Evolutionary conservation across 2,888 invertebrate genomes (phyloP), one percentile per base, ranked within the genome.

Genomic region (Agrilus cyanescens): DNA sequence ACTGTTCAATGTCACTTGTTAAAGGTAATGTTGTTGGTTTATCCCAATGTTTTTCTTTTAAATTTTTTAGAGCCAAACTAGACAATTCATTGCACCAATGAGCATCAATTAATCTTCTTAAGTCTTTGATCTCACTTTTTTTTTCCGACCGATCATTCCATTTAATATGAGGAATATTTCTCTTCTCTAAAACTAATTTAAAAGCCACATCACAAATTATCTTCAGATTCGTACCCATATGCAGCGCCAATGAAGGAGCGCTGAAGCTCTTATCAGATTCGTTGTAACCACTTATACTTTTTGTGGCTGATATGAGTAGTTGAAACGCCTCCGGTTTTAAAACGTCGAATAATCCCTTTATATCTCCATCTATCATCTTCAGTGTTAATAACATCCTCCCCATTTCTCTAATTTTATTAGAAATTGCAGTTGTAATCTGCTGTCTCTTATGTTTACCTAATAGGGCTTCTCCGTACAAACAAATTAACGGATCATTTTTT

Each of bases 31-130:
- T n/a, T n/a, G n/a, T n/a, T n/a, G n/a, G n/a, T n/a, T n/a, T n/a
- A n/a, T n/a, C n/a, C n/a, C n/a, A n/a, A n/a, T n/a, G n/a, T n/a
- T n/a, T n/a, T n/a, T n/a, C n/a, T n/a, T n/a, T n/a, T n/a, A n/a
- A n/a, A n/a, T n/a, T n/a, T n/a, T n/a, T n/a, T n/a, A n/a, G n/a
- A n/a, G n/a, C n/a, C n/a, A n/a, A n/a, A n/a, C n/a, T n/a, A n/a
- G n/a, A n/a, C n/a, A 54, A 16, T 44, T 56, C 53, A 13, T 35
- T 51, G 33, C 49, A 52, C 55, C 55, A 55, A 39, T 53, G 54
- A 8, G 39, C 44, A 15, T 45, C 46, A 30, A 56, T 39, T 25
- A 47, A 20, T 41, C 41, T 43, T 20, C 33, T 43, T 18, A 44
- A 38, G 6, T 46, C 46, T 18, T 36, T 40, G 14, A 46, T 43